Base-by-base conservation (phyloP, 2,888 invertebrate species). In the Rotaria macrura region DNA sequence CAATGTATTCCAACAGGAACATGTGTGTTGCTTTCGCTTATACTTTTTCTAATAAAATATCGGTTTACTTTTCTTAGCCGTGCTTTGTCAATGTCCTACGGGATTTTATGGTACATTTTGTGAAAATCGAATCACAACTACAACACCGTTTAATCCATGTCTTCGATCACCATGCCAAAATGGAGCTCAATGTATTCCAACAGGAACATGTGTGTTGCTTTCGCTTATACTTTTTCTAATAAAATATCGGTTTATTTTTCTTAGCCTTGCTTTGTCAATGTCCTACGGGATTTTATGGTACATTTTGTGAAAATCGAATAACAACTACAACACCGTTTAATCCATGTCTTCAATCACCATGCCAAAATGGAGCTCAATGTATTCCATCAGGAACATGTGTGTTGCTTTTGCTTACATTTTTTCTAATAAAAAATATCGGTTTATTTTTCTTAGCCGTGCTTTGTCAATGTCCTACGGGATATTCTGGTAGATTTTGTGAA, bases 381-480 rank as follows among this genome's bases (percentile, higher is more conserved):
- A 65, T 65, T 20, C 65, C 65, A 5, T 1, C 65, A 34, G 65
- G 65, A 12, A 14, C 65, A 17, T 29, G 65, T 65, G 29, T 34
- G 65, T 65, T 65, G 10, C 3, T 65, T 10, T 34, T 65, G 17
- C 17, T 34, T 65, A 3, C 34, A 17, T n/a, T 65, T 57, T 29
- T 57, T 57, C 29, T 65, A 65, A 65, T 65, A 65, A 65, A 65
- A 65, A 34, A 5, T 65, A 7, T n/a, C n/a, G n/a, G 9, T 25
- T n/a, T n/a, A 9, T 34, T 34, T n/a, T 34, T 29, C 14, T 34
- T 65, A 79, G 79, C 43, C 10, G 43, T 10, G 23, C 14, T 43
- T 14, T 79, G 79, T 43, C 79, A 79, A 79, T 79, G 79, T 79
- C 79, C 79, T 10, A 43, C 6, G 25, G 79, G 79, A n/a, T 79